Conservation (phyloP, 1,140 invertebrate genomes). For the Neodiprion lecontei region DNA sequence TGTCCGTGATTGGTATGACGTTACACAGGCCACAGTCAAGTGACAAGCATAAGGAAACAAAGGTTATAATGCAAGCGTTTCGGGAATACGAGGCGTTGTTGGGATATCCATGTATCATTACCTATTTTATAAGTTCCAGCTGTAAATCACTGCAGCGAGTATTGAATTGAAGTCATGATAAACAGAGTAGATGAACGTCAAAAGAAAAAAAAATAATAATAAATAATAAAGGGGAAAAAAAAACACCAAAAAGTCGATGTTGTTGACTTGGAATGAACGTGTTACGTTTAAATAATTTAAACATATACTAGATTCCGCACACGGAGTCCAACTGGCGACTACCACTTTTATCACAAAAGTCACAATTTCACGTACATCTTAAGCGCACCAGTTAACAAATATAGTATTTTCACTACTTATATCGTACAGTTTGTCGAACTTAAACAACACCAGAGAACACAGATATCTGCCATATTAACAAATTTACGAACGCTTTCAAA, state of each 20-base stretch:
- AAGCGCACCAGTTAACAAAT: constrained; percentile 23
- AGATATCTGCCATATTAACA: constrained; percentile 50
- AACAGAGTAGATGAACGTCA: constrained; percentile 38
- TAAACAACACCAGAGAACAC: constrained; percentile 45
- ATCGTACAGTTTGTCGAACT: constrained; percentile 43
- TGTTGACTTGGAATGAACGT: constrained; percentile 29
- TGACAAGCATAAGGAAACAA: constrained; percentile 34
- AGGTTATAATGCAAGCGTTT: constrained; percentile 39
- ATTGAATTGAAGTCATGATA: constrained; percentile 36
- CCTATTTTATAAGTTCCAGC: constrained; percentile 34
- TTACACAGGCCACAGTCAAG: constrained; percentile 13
- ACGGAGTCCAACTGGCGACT: constrained; percentile 14
- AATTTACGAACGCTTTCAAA: constrained; percentile 41
- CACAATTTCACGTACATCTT: constrained; percentile 31
- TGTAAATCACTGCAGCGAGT: constrained; percentile 31
- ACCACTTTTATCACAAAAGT: constrained; percentile 20
- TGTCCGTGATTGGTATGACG: background rate
- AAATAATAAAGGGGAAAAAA: constrained; percentile 23
- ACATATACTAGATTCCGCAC: background rate
- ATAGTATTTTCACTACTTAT: constrained; percentile 36
- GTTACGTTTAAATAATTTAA: constrained; percentile 20
- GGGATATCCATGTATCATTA: constrained; percentile 25
- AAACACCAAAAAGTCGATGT: constrained; percentile 41
- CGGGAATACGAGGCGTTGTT: constrained; percentile 18
- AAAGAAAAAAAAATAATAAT: background rate